Base-by-base conservation (phyloP, 2,113 vertebrate genomes). In the Morphnarchus princeps region DNA sequence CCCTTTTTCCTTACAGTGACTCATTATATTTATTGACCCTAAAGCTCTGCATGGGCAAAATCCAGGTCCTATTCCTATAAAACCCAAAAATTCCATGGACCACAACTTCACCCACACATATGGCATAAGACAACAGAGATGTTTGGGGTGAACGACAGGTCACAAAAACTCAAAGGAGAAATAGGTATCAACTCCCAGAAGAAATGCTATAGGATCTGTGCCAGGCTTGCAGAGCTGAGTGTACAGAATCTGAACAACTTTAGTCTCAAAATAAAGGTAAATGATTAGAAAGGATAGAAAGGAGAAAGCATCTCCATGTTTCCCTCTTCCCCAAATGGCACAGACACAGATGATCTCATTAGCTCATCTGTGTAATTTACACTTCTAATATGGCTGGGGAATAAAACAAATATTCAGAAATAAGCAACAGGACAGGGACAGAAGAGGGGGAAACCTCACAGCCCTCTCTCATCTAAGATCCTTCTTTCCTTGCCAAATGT, bases 351-450 rank as follows among this genome's bases (percentile, higher is more conserved):
- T 89, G 91, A 97, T 91, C 96, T 95, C 89, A 93, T 96, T 97
- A 97, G 83, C 93, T 97, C 87, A 96, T 97, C 93, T 96, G 80
- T 85, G 89, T 85, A 94, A 96, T 95, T 95, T 95, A 73, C 91
- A 69, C 94, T 97, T 94, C 93, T 96, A 89, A 93, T 94, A 87
- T 72, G 81, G 66, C 73, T 84, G 42, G 86, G 93, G 87, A 96
- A 91, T 94, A 92, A 95, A 97, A 95, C 93, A 96, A 95, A 97
- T 89, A 91, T 76, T 85, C 94, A 93, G 91, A 96, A 95, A 97
- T 82, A 95, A 95, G 93, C 95, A 93, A 97, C 83, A 89, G 87
- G 91, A 97, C 0, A 0, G 81, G 81, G 91, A 82, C 20, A 92
- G 94, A 95, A 95, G 58, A 94, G 57, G 25, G 91, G 94, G 32